Evolutionary conservation across 1,140 invertebrate genomes (phyloP), one percentile per base, ranked within the genome.

Genomic region (Akabosia matsudoensis): DNA sequence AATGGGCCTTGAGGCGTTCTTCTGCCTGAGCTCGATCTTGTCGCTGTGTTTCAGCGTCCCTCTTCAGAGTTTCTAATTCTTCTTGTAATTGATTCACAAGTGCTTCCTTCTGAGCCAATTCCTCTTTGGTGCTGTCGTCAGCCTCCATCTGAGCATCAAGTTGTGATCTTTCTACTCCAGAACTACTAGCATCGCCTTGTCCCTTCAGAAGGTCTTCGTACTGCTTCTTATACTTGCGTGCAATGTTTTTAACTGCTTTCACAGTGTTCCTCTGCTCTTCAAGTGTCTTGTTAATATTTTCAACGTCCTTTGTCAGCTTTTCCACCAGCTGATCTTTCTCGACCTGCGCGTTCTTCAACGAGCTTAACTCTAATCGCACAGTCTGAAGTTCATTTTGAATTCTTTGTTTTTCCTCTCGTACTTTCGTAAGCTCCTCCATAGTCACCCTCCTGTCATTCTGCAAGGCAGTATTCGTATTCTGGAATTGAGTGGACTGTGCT

Each of bases 201-300:
- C 88, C 89, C 79, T 90, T 88, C 82, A 92, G 90, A 0, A 90
- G 82, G 78, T 93, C 92, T 83, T 94, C 92, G 82, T 89, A 94
- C 81, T 93, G 92, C 3, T 89, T 91, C 84, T 96, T 97, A 83
- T 97, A 97, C 82, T 95, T 95, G 79, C 95, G 92, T 1, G 94
- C 96, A 83, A 97, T 95, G 83, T 93, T 94, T 79, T 93, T 89
- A 64, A 97, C 90, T 37, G 76, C 71, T 73, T 76, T 79, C n/a
- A 74, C 33, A 56, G 34, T 73, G 16, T 72, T 74, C 33, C 76
- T 76, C 30, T 76, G 84, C 79, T 84, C 91, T 78, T 90, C 85
- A 83, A 94, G 85, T n/a, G 88, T 85, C 26, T 87, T 87, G 82
- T 92, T 90, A 82, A 92, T 93, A 33, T 86, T 86, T 3, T 87